These are phyloP conservation scores for Montipora sp. DNA, from an alignment of 64 coral and sea anemone genomes.

Conservation along the genomic window DNA sequence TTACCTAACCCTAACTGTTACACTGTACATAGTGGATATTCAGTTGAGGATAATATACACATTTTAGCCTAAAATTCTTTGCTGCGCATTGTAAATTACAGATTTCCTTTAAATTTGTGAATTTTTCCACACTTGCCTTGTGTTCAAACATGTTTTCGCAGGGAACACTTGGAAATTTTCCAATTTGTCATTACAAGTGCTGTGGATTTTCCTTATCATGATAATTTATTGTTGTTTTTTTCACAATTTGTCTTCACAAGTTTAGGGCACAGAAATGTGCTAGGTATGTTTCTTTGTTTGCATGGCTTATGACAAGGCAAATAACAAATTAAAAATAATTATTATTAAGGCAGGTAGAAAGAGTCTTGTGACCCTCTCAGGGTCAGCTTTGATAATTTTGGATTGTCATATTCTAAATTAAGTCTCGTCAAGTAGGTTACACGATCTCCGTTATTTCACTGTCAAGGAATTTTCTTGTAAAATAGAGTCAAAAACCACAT, in stretches of 20 bases:
- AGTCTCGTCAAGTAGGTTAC: no score
- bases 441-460: no score
- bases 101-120: not conserved
- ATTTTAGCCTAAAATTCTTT: no score
- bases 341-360: not conserved
- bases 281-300: not conserved
- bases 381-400: not conserved
- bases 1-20: no score
- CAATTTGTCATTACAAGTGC: not conserved
- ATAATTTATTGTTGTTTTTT: not conserved
- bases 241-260: not conserved
- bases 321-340: no score
- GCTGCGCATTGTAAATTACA: not conserved
- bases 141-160: not conserved
- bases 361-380: not conserved
- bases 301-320: not conserved
- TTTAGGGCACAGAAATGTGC: not conserved
- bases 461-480: no score
- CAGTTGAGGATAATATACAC: no score
- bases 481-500: no score
- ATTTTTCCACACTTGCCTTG: not conserved
- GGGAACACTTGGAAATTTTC: not conserved
- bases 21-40: no score
- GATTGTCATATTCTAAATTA: not conserved
- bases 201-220: not conserved